Conservation (phyloP, 2,797 vertebrate genomes). For the Urocyon cinereoargenteus region DNA sequence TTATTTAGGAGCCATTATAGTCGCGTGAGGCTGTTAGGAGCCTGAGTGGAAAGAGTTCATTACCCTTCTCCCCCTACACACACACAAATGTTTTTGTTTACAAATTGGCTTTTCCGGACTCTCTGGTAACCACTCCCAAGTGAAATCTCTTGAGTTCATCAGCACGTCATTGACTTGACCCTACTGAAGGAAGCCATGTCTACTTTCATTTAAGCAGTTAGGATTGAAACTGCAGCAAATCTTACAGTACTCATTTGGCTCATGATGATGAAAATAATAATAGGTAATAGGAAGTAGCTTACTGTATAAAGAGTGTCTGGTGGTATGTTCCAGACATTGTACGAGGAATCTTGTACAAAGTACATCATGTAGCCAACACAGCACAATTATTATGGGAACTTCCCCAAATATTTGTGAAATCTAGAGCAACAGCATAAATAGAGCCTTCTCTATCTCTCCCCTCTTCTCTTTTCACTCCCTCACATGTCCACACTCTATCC, state of each 20-base stretch:
- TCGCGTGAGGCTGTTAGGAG: neutral
- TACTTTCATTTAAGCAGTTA: neutral
- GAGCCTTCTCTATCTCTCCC: accelerated
- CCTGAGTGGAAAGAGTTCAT: neutral
- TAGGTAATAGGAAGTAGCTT: neutral
- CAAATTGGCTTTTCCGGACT: neutral
- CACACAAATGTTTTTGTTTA: neutral
- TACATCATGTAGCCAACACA: neutral
- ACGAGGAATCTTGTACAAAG: neutral
- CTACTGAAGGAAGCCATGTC: neutral
- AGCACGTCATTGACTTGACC: neutral
- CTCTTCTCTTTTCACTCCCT: neutral
- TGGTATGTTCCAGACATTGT: neutral
- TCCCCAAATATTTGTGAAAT: neutral
- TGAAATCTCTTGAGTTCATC: neutral
- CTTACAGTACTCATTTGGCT: neutral
- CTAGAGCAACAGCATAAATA: neutral
- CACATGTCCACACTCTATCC: neutral
- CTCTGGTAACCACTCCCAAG: neutral
- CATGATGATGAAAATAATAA: neutral
- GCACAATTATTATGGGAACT: neutral
- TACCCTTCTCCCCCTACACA: too few relatives aligned
- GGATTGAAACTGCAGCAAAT: neutral
- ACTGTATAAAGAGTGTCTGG: neutral
- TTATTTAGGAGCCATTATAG: neutral